phyloP scores from a whole-genome alignment of 2,797 vertebrate species.

The Sebastes taczanowskii region DNA sequence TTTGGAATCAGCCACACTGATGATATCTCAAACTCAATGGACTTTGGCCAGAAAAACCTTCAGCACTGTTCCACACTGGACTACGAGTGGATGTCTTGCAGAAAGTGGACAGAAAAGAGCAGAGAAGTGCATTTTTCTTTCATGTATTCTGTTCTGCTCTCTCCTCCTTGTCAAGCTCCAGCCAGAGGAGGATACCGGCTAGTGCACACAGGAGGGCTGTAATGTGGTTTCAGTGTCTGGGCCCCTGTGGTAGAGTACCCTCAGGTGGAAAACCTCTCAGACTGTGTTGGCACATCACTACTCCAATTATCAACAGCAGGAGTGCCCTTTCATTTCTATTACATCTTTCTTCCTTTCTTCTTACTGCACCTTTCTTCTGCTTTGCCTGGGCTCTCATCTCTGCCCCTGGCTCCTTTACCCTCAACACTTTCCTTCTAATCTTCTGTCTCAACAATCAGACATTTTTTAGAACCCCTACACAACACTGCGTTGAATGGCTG shows the following conservation, averaged over 20 bases:
- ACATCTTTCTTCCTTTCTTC: constrained; percentile 60
- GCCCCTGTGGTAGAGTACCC: constrained; percentile 60
- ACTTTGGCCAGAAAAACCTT: neutral
- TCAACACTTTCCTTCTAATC: constrained; percentile 51
- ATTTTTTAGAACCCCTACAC: neutral
- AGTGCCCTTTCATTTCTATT: constrained; percentile 73
- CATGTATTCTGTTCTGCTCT: constrained; percentile 26
- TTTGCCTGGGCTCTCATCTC: constrained; percentile 44
- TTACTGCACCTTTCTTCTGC: constrained; percentile 29
- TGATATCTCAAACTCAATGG: constrained; percentile 5
- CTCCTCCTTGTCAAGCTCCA: constrained; percentile 24
- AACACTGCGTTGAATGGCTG: constrained; percentile 11
- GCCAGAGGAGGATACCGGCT: constrained; percentile 36
- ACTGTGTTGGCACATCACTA: constrained; percentile 64
- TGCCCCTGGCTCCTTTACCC: constrained; percentile 48
- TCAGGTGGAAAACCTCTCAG: constrained; percentile 72
- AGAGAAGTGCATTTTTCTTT: constrained; percentile 29
- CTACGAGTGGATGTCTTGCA: neutral
- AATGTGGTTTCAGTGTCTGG: constrained; percentile 68
- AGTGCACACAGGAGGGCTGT: constrained; percentile 55
- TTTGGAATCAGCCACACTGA: neutral
- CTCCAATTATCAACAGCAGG: constrained; percentile 77
- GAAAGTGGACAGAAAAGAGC: constrained; percentile 19
- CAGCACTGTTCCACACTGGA: neutral
- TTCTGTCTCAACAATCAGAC: constrained; percentile 49